Evolutionary conservation across 2,113 vertebrate genomes (phyloP), one percentile per base, ranked within the genome.

Genomic region (Catagonus wagneri): DNA sequence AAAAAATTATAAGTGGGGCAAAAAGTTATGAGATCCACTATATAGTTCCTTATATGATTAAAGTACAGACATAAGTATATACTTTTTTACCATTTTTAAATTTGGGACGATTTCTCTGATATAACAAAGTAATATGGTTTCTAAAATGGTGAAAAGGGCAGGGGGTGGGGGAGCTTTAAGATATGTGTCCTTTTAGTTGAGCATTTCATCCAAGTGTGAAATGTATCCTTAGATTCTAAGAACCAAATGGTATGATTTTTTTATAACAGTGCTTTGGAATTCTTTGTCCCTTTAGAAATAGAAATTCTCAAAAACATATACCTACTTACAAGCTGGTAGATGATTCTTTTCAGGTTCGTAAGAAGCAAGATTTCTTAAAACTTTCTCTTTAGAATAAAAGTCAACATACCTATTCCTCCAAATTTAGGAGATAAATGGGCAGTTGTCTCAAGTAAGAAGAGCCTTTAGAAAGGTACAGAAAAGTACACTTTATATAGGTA

Each of bases 381-480:
- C 58, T 90, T 61, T 92, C 22, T 72, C 50, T 92, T 96, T 44
- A 44, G 52, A 75, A 80, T 58, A 85, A 74, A 96, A 72, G 60
- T 88, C n/a, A 83, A 89, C 68, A 54, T 44, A 96, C 4, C n/a
- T 65, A 69, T 58, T 36, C 50, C 72, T 94, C 20, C 16, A 66
- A 94, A 94, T 65, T 85, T 39, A 63, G 39, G 89, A 91, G 68
- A 54, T 12, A 80, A 83, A 63, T 8, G 44, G 36, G 74, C 32
- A 63, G 76, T 25, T 32, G 56, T 76, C n/a, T 90, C 71, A 74
- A 56, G n/a, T 52, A 92, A 63, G 66, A 83, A 86, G 39, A 34
- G 29, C 27, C 44, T 78, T 52, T 76, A 32, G 29, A 58, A 92
- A 94, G 65, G 50, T 39, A 15, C n/a, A 78, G 56, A 79, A n/a